phyloP scores from a whole-genome alignment of 2,888 invertebrate genomes.

The Calameuta pallipes region DNA sequence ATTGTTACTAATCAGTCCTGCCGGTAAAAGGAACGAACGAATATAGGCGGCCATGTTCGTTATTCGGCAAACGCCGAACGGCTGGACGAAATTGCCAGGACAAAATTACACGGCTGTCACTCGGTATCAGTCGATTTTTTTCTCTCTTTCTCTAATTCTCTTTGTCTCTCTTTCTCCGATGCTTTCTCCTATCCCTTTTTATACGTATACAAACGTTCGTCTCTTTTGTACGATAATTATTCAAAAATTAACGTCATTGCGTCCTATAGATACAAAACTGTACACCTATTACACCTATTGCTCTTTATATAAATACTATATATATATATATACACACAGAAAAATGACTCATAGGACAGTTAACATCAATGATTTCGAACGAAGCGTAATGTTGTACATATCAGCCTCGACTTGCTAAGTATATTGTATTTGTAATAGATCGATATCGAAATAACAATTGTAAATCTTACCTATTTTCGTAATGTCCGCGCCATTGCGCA shows the following conservation, averaged over 20 bases:
- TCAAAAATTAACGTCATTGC: background rate
- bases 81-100: background rate
- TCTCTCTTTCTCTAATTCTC: background rate
- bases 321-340: background rate
- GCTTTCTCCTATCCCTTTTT: background rate
- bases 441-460: constrained; percentile 32
- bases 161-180: background rate
- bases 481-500: constrained; percentile 32
- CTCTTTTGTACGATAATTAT: background rate
- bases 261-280: background rate
- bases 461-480: constrained; percentile 56
- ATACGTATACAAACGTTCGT: background rate
- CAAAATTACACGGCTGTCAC: background rate
- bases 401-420: constrained; percentile 42
- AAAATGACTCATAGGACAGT: constrained; percentile 11
- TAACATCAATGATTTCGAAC: constrained; percentile 17
- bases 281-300: background rate
- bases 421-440: constrained; percentile 35
- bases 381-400: constrained; percentile 54
- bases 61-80: background rate
- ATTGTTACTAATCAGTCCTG: background rate
- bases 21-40: background rate
- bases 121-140: background rate
- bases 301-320: background rate
- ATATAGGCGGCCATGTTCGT: background rate